Base-by-base conservation (phyloP, 2,888 invertebrate genomes). In the Drosophila crucigera region DNA sequence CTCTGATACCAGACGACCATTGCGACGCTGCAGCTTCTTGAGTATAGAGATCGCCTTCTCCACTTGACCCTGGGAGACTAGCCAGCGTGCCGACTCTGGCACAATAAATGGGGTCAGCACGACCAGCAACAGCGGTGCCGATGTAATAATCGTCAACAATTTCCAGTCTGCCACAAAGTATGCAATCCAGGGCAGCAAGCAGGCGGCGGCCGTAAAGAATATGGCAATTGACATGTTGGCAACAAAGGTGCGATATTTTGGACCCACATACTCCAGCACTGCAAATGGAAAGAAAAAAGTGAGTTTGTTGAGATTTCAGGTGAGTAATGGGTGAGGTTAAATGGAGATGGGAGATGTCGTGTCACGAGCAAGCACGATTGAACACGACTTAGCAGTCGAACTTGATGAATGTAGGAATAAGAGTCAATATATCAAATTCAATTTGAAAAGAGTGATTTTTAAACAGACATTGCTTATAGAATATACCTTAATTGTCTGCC, bases 141-240 rank as follows among this genome's bases (percentile, higher is more conserved):
- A 97, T 28, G 97, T 97, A 0, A 95, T 95, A 63, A 97, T 93
- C n/a, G 96, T 95, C 68, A 97, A 95, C 76, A 95, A 94, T 83
- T 96, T 95, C 98, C 98, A 98, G 90, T 98, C 95, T 5, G 95
- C 96, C 22, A 97, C 94, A 93, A 94, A 96, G 78, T 96, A 95
- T 0, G 98, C 97, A 49, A 98, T 96, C 97, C 97, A 97, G 0
- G 98, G 98, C 61, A 98, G 92, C 10, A 96, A 90, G 10, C 96
- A 96, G 0, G 97, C 95, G 1, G 97, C 97, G 56, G 96, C 94
- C 0, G 97, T 97, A 94, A 97, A 97, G 94, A 97, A 97, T 49
- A 97, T 94, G 0, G 97, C 97, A 58, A 98, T 97, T 0, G 97
- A 97, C 96, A 98, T 97, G 92, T 98, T 98, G 30, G 97, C 97